A percentile compares a stretch with the other conserved stretches of the same genome.
Conservation (phyloP, 2,888 invertebrate genomes). For the Melinaea marsaeus region DNA sequence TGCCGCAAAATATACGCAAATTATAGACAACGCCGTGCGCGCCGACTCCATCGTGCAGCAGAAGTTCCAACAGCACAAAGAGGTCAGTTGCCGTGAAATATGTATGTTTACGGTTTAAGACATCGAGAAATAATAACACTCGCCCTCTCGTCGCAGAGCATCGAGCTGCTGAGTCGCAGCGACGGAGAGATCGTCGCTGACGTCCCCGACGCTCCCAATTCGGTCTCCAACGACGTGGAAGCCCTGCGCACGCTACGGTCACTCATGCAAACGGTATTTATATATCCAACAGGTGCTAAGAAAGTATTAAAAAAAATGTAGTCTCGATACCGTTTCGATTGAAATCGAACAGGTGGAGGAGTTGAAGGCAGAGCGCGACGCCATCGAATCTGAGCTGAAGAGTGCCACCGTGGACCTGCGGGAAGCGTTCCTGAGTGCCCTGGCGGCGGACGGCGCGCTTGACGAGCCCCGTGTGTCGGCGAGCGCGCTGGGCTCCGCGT, state of each 20-base stretch:
- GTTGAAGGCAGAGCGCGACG: constrained; percentile 91
- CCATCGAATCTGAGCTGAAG: constrained; percentile 85
- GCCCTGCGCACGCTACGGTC: constrained; percentile 82
- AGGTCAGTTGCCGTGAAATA: constrained; percentile 38
- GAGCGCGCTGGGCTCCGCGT: constrained; percentile 88
- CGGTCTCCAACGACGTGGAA: constrained; percentile 74
- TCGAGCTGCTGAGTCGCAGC: constrained; percentile 88
- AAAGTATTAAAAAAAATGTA: too few relatives aligned
- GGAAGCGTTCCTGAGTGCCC: constrained; percentile 85
- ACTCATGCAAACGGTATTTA: constrained; percentile 53
- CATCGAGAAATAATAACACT: not conserved
- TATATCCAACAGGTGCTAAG: too few relatives aligned
- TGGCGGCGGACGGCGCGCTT: constrained; percentile 91
- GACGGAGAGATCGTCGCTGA: constrained; percentile 82
- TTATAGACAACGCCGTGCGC: constrained; percentile 92
- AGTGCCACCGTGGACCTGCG: constrained; percentile 86
- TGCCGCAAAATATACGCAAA: constrained; percentile 93
- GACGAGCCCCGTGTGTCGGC: constrained; percentile 88
- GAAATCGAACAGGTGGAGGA: constrained; percentile 80
- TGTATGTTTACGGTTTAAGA: not conserved
- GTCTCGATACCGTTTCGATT: too few relatives aligned
- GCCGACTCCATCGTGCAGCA: constrained; percentile 91
- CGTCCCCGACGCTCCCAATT: constrained; percentile 82
- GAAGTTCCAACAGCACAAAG: constrained; percentile 88
- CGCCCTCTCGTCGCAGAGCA: constrained; percentile 71